Evolutionary conservation across 2,888 invertebrate genomes (phyloP), one percentile per base, ranked within the genome.

Genomic region (Lydus trimaculatus): DNA sequence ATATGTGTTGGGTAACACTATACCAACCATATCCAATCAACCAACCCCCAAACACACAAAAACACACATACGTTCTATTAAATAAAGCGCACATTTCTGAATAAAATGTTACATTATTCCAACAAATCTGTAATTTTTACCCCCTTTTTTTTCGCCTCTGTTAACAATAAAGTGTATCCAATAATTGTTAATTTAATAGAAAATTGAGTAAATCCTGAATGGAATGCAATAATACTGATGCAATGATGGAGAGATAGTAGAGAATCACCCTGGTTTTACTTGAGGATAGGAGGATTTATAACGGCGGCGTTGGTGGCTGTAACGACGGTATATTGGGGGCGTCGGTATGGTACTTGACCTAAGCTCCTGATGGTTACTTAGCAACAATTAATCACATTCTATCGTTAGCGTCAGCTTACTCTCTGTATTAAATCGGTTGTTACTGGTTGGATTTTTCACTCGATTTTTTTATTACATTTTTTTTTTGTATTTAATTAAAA

Each of bases 351-450:
- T 82, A 84, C 84, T 84, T 84, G 84, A 84, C 83, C 84, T 77
- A 78, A 78, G 80, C 77, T 79, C 70, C 79, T 76, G 76, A 81
- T 80, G 83, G 84, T 85, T 82, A 84, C 85, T 83, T 84, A 82
- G 85, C 85, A 85, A 85, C 85, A 82, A 84, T 85, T 85, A 85
- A 85, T 85, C 83, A 84, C 82, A 83, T 82, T 80, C 82, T 82
- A 82, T 82, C 82, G 81, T 82, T 82, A 82, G 81, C 80, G 77
- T 80, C 80, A 76, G 81, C 79, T 81, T 80, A 80, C 80, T 62
- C 60, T 17, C 25, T 23, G 63, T 36, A 36, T 43, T 43, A 43
- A 43, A 43, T 43, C 31, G 33, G 6, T 17, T 2, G 28, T 2
- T 15, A n/a, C 43, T n/a, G n/a, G 8, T 43, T 63, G 43, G 58